A percentile compares a stretch with the other conserved stretches of the same genome.
phyloP scores from a whole-genome alignment of 92 coral and sea anemone species.

The Epizoanthus ramosus region DNA sequence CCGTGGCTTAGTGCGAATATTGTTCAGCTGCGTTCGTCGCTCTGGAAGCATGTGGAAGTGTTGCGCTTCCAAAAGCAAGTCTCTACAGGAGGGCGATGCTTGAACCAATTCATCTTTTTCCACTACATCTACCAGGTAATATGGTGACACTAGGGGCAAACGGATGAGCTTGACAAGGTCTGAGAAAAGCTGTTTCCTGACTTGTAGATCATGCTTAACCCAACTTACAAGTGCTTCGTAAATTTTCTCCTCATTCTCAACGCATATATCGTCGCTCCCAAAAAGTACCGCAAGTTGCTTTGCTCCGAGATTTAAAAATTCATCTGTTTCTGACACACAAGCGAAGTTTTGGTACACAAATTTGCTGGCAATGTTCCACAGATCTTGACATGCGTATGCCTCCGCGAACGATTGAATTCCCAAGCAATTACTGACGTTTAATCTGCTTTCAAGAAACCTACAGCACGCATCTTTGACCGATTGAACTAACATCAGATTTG shows the following conservation, averaged over 20 bases:
- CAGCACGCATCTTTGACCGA: conserved; percentile 98
- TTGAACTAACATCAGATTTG: conserved; percentile 95
- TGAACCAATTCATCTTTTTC: conserved; percentile 89
- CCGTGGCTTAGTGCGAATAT: conserved; percentile 85
- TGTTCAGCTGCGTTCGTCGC: conserved; percentile 84
- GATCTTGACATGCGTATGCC: conserved; percentile 91
- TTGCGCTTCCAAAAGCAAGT: conserved; percentile 91
- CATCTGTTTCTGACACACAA: conserved; percentile 93
- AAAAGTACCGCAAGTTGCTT: conserved; percentile 77
- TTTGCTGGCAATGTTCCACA: conserved; percentile 74
- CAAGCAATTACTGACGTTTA: conserved; percentile 86
- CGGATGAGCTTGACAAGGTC: conserved; percentile 84
- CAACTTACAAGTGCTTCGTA: conserved; percentile 94
- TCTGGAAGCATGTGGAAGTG: conserved; percentile 99
- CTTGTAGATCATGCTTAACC: conserved; percentile 79
- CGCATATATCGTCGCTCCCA: conserved; percentile 91
- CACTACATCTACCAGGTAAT: conserved; percentile 92
- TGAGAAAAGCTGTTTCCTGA: conserved; percentile 72
- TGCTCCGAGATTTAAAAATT: conserved; percentile 73
- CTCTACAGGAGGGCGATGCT: conserved; percentile 78
- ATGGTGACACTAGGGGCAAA: conserved; percentile 93
- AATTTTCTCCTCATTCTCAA: conserved; percentile 94
- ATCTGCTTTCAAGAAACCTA: conserved; percentile 93
- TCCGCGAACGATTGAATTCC: conserved; percentile 95
- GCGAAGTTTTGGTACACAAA: conserved; percentile 84